These are phyloP conservation scores for Scomber colias DNA, from an alignment of 2,113 vertebrate genomes.

Conservation along the genomic window DNA sequence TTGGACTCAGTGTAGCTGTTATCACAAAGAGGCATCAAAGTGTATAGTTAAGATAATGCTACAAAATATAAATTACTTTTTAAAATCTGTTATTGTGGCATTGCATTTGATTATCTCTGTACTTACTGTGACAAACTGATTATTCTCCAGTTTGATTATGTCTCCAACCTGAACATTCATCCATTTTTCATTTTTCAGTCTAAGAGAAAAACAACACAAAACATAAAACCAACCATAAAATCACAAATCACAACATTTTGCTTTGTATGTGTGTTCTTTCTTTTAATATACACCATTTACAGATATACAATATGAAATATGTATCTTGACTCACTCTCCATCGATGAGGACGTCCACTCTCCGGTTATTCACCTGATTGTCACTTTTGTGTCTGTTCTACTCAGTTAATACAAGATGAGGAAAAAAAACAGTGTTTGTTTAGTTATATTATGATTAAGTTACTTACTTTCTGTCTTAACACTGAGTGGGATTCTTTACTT, in stretches of 20 bases:
- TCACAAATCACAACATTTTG: neutral
- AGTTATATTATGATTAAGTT: neutral
- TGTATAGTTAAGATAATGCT: neutral
- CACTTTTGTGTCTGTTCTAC: conserved; percentile 92
- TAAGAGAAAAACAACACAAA: conserved; percentile 59
- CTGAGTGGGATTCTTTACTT: neutral
- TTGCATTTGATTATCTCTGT: neutral
- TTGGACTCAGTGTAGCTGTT: neutral
- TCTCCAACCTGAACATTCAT: conserved; percentile 96
- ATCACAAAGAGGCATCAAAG: neutral
- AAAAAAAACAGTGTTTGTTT: neutral
- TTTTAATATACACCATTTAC: neutral
- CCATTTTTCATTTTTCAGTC: conserved; percentile 92
- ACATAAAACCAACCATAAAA: neutral
- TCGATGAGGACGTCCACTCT: conserved; percentile 88
- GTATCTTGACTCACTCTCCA: conserved; percentile 87
- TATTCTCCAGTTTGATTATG: conserved; percentile 93
- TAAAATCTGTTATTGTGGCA: neutral
- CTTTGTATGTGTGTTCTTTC: neutral
- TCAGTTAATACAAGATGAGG: conserved; percentile 37
- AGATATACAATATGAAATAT: too few species aligned
- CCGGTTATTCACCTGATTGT: conserved; percentile 94
- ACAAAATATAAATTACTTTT: neutral
- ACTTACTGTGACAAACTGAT: conserved; percentile 93
- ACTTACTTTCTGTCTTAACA: neutral